Evolutionary conservation across 2,888 invertebrate species (phyloP).

Genomic region (Cordilura impudica): DNA sequence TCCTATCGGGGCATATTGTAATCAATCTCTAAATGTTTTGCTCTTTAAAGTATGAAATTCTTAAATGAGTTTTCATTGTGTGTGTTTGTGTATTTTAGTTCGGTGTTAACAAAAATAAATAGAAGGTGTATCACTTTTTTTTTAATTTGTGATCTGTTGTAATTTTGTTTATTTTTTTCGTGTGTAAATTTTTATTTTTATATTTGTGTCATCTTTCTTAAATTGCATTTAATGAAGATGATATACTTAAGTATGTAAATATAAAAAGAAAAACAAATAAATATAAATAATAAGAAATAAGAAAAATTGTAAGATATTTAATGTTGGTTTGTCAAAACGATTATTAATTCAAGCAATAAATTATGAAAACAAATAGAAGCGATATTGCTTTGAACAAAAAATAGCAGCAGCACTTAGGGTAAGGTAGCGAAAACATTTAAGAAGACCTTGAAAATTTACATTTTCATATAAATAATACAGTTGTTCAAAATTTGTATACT

Average conservation of each 20-base stretch:
- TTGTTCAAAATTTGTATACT: no score
- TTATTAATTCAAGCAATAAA: neutral
- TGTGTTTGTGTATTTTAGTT: neutral
- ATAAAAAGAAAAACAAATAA: no score
- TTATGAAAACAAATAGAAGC: neutral
- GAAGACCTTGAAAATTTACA: neutral
- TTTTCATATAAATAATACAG: neutral
- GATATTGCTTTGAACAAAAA: neutral
- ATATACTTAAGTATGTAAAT: slow-evolving; percentile 23
- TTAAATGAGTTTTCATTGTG: neutral
- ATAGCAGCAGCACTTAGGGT: neutral
- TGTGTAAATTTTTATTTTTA: slow-evolving; percentile 52
- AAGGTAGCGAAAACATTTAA: neutral
- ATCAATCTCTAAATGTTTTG: neutral
- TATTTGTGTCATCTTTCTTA: slow-evolving; percentile 57
- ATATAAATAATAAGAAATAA: no score
- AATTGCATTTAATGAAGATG: slow-evolving; percentile 40
- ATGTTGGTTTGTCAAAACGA: neutral
- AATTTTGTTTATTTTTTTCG: slow-evolving; percentile 18
- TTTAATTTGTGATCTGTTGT: neutral
- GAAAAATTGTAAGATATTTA: no score
- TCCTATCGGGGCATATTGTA: neutral
- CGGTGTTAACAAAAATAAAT: neutral
- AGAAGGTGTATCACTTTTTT: neutral
- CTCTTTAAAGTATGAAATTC: neutral